Base-by-base conservation (phyloP, 1,140 invertebrate genomes). In the Lasaia peninsularis region DNA sequence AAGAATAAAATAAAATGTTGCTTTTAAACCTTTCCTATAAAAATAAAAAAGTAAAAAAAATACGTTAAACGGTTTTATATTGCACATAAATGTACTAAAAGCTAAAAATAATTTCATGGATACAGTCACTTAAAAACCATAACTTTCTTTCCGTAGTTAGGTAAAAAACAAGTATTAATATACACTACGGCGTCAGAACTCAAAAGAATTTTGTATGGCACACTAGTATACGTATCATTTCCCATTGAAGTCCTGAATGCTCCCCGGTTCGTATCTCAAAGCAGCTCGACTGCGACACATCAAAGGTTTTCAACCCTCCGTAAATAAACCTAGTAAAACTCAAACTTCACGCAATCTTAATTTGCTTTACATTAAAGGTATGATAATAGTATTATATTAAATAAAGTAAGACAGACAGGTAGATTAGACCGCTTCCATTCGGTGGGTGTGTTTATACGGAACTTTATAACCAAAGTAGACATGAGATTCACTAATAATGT, bases 341-440 rank as follows among this genome's bases (percentile, higher is more conserved):
- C 54, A 18, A 52, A 49, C 34, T 52, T 44, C 52, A 56, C 48
- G 59, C 54, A 60, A 56, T 58, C 53, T 64, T 62, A 61, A 65
- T 65, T 61, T 60, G 37, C 58, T 57, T 62, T 34, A 40, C 50
- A 49, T 66, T 63, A 62, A 49, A 55, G 31, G 44, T 55, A 56
- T 51, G 59, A 62, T 49, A 50, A 57, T 34, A 51, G 10, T 59
- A 52, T 63, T 63, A 60, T 53, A 60, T 64, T 64, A 57, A 64
- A 64, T 59, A 59, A 58, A 60, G 54, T 48, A 31, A 62, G 53
- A 31, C 50, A 24, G 37, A 49, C 53, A 24, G 40, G 50, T 60
- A 55, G 51, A 63, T 63, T 59, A 59, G 51, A 54, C 48, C 24
- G 60, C 33, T 58, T 49, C 52, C 33, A 55, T 50, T 58, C 50